Evolutionary conservation across 1,140 invertebrate genomes (phyloP).

Genomic region (Solenopsis invicta): DNA sequence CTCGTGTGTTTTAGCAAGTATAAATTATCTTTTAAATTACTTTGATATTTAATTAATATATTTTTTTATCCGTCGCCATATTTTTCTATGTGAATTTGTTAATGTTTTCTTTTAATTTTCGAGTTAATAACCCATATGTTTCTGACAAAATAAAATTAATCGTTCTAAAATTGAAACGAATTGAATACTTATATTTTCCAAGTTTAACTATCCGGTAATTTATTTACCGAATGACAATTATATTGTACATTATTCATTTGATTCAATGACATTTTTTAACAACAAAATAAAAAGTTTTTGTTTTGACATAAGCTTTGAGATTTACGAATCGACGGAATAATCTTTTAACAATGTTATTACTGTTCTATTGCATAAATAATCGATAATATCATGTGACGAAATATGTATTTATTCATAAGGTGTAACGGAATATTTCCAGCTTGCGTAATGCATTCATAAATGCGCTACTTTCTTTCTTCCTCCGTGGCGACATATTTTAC

Average conservation of each 20-base stretch:
- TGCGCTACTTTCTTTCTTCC: not conserved
- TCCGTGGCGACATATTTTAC: conserved; percentile 8
- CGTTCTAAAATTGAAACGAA: not conserved
- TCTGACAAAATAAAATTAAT: not conserved
- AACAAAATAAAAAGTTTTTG: too few species aligned
- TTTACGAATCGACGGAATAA: not conserved
- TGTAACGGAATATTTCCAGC: conserved; percentile 32
- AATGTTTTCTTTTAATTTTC: not conserved
- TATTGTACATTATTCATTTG: not conserved
- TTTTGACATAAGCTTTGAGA: not conserved
- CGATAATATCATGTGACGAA: not conserved
- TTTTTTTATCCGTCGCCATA: not conserved
- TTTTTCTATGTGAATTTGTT: not conserved
- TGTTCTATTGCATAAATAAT: conserved; percentile 28
- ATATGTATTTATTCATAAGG: conserved; percentile 48
- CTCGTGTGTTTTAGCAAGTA: conserved; percentile 10
- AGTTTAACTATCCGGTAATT: not conserved
- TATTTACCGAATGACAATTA: not conserved
- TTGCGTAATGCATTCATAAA: conserved; percentile 40
- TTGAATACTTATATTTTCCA: not conserved
- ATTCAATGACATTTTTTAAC: not conserved
- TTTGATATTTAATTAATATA: not conserved
- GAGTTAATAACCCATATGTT: not conserved
- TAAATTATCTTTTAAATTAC: conserved; percentile 35
- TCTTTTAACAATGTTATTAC: not conserved